These are phyloP conservation scores for Microtus oregoni DNA, from an alignment of 2,113 vertebrate species.

Conservation along the genomic window DNA sequence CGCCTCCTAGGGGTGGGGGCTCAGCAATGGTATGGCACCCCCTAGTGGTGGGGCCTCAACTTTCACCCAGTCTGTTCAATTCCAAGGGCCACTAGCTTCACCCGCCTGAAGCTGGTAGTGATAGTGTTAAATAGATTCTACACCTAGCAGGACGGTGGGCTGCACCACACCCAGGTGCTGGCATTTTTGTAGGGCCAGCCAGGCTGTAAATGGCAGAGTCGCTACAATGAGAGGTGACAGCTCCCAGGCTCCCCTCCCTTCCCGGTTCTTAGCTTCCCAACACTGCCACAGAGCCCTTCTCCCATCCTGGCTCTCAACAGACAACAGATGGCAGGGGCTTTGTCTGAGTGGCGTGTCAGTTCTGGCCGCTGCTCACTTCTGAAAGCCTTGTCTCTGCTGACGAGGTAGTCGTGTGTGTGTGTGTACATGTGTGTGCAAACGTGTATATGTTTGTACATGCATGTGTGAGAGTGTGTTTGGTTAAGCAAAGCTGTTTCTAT, in stretches of 20 bases:
- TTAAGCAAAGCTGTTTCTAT: not conserved
- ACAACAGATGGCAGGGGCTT: slow-evolving; percentile 64
- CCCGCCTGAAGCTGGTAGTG: not conserved
- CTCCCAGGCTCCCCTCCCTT: not conserved
- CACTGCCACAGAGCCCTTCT: not conserved
- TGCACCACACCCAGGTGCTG: not conserved
- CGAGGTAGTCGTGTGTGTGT: not conserved
- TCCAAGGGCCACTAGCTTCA: not conserved
- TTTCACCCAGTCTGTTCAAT: not conserved
- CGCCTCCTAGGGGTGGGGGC: not conserved
- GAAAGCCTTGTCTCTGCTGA: not conserved
- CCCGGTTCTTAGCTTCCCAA: not conserved
- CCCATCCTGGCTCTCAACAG: not conserved
- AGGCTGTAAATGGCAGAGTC: rapidly evolving
- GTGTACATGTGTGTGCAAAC: no score
- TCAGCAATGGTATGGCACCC: not conserved
- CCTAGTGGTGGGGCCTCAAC: not conserved
- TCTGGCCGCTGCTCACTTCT: slow-evolving; percentile 54
- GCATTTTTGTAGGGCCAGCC: not conserved
- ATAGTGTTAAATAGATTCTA: rapidly evolving
- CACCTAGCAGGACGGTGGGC: rapidly evolving
- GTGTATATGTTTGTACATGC: not conserved
- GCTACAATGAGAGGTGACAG: rapidly evolving
- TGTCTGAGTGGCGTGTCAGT: rapidly evolving
- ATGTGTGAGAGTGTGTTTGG: not conserved